phyloP scores from a whole-genome alignment of 2,888 invertebrate species.

The Trissonchulus latispiculum region DNA sequence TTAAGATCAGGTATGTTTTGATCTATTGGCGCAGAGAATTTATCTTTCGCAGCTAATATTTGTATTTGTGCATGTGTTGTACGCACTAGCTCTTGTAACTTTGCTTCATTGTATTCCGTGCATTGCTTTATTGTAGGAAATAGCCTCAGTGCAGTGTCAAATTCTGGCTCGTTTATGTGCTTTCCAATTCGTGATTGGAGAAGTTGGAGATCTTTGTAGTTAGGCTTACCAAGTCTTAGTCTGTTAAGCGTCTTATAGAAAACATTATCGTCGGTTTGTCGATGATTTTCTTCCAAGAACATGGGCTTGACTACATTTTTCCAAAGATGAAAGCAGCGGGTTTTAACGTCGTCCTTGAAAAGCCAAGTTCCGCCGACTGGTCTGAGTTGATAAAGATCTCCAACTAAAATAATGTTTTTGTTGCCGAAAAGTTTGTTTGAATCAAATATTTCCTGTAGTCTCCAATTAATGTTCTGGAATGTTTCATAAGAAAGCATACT shows the following conservation, averaged over 20 bases:
- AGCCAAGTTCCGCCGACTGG: not conserved
- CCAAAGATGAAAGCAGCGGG: not conserved
- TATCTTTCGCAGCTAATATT: not conserved
- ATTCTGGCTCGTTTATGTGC: not conserved
- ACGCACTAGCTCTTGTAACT: not conserved
- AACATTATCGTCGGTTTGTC: not conserved
- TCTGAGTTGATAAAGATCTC: slow-evolving; percentile 11
- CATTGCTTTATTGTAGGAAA: slow-evolving; percentile 1
- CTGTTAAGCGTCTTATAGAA: not conserved
- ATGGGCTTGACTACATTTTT: not conserved
- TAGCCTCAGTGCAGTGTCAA: not conserved
- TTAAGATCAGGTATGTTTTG: not conserved
- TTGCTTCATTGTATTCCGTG: not conserved
- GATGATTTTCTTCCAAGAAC: not conserved
- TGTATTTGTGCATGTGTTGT: not conserved
- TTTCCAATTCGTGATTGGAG: not conserved
- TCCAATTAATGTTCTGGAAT: not conserved
- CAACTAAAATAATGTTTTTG: not conserved
- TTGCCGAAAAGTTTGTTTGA: not conserved
- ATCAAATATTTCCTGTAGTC: slow-evolving; percentile 10
- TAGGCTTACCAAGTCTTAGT: not conserved
- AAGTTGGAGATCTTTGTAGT: not conserved
- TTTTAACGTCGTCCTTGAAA: not conserved
- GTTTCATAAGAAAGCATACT: not conserved
- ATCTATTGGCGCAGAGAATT: not conserved